Percentiles rank a stretch among this genome's conserved stretches.
Conservation (phyloP, 2,113 vertebrate genomes). For the Psephotus haematonotus region DNA sequence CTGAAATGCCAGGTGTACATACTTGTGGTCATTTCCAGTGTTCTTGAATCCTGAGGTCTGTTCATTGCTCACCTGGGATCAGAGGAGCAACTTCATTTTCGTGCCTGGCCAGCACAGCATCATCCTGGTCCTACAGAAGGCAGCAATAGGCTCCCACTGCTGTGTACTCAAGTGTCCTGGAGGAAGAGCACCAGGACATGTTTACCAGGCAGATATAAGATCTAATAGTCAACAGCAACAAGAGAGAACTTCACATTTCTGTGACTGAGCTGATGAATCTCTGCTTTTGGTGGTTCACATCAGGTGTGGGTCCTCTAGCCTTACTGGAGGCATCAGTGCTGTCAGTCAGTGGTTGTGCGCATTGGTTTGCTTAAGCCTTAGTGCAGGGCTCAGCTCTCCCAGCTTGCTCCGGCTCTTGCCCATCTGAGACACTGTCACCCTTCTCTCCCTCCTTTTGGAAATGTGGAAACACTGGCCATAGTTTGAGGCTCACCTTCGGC, state of each 20-base stretch:
- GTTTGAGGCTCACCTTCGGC: neutral
- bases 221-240: neutral
- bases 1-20: neutral
- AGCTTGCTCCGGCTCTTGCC: neutral
- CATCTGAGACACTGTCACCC: neutral
- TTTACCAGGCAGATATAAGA: neutral
- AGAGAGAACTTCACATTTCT: neutral
- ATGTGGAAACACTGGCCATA: neutral
- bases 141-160: neutral
- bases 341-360: neutral
- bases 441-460: neutral
- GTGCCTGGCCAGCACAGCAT: neutral
- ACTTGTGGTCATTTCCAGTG: neutral
- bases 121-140: neutral
- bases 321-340: neutral
- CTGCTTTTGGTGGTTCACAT: neutral
- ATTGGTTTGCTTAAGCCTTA: neutral
- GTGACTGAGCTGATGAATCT: neutral
- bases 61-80: neutral
- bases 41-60: neutral
- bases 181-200: neutral
- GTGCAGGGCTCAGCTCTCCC: neutral
- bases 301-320: neutral
- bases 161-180: neutral
- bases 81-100: neutral